Base-by-base conservation (phyloP, 1,140 invertebrate species). In the Trachymyrmex septentrionalis region DNA sequence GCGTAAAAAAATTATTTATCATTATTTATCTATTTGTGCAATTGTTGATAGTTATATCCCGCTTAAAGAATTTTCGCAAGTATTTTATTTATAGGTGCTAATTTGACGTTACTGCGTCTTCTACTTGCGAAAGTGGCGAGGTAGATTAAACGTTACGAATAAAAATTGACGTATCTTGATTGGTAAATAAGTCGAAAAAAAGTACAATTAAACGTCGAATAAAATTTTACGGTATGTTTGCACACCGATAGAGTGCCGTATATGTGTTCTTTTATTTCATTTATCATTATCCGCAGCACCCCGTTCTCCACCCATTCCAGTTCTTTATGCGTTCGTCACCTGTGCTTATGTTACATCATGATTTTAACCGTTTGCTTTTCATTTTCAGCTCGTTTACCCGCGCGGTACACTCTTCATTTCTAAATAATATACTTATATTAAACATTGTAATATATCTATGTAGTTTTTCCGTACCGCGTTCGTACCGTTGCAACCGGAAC, bases 231-330 rank as follows among this genome's bases (percentile, higher is more conserved):
- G 19, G 59, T 75, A 34, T 84, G 80, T 57, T 73, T 72, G 67
- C 38, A 61, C 38, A 48, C 61, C 10, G 92, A 94, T 93, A 93
- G 93, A 94, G 87, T 93, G 72, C 82, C 85, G 14, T 50, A 88
- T 92, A 91, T 78, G 91, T 75, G 87, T 91, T 91, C 71, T 86
- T 87, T 91, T 88, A 80, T 89, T 91, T 89, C 73, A 57, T 91
- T 91, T 82, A 12, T 77, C 55, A 57, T 59, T 38, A 0, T 80
- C 86, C 81, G 59, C 24, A n/a, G 6, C 55, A 38, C 30, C 24
- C 61, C 50, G 3, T 59, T 34, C 50, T 6, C 9, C 34, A 14
- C 44, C 53, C 67, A 53, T 6, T 48, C 38, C 24, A 2, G 3
- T 38, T 61, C 27, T 66, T 59, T 44, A 75, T 44, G 48, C 38